A percentile compares a stretch with the other conserved stretches of the same genome.
Conservation (phyloP, 2,113 vertebrate genomes). For the Ceyx melanurus region DNA sequence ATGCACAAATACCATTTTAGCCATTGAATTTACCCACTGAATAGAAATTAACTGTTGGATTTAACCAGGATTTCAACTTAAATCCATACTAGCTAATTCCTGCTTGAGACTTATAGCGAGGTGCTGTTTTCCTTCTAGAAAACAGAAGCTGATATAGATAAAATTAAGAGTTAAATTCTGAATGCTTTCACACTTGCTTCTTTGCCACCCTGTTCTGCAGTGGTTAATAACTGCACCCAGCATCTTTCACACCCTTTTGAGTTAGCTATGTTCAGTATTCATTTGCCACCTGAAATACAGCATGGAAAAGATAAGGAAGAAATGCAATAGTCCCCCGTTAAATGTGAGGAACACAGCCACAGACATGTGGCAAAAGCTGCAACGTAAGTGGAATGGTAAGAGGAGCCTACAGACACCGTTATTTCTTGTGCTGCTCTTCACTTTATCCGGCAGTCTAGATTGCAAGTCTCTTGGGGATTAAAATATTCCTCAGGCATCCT, state of each 20-base stretch:
- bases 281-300: background rate
- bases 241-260: background rate
- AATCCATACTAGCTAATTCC: background rate
- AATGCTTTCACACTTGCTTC: background rate
- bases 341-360: background rate
- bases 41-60: background rate
- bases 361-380: background rate
- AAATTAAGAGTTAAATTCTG: background rate
- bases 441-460: background rate
- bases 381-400: background rate
- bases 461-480: background rate
- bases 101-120: background rate
- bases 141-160: background rate
- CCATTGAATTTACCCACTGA: background rate
- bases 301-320: background rate
- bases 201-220: background rate
- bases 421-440: background rate
- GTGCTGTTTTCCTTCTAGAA: background rate
- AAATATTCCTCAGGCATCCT: background rate
- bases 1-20: background rate
- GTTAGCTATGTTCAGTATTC: background rate
- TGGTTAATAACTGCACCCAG: background rate
- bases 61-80: background rate
- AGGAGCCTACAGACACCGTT: background rate
- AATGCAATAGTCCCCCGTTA: background rate